Conservation (phyloP, 2,888 invertebrate genomes). For the Lathronympha strigana region DNA sequence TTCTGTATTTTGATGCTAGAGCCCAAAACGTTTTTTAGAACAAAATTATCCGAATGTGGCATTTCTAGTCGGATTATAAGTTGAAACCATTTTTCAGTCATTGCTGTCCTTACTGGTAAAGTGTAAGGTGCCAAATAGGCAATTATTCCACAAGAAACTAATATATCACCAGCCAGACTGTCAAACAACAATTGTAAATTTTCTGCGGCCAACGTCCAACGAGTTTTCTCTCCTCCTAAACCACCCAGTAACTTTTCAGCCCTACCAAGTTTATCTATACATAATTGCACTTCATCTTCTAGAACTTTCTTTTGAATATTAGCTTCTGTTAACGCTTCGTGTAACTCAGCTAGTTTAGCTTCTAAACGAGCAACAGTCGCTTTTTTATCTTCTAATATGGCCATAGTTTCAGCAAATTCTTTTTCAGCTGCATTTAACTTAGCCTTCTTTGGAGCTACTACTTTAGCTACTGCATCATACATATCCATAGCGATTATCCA, state of each 20-base stretch:
- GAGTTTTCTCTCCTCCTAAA: slow-evolving; percentile 93
- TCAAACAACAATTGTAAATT: slow-evolving; percentile 90
- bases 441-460: slow-evolving; percentile 93
- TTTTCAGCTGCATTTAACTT: slow-evolving; percentile 91
- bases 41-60: slow-evolving; percentile 90
- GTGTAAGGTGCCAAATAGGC: slow-evolving; percentile 96
- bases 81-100: slow-evolving; percentile 88
- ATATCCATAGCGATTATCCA: slow-evolving; percentile 96
- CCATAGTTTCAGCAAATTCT: slow-evolving; percentile 93
- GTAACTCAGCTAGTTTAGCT: slow-evolving; percentile 88
- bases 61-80: slow-evolving; percentile 87
- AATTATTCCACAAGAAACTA: slow-evolving; percentile 94
- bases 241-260: slow-evolving; percentile 95
- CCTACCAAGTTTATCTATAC: slow-evolving; percentile 92
- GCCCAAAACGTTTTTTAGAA: slow-evolving; percentile 90
- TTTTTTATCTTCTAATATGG: slow-evolving; percentile 92
- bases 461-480: slow-evolving; percentile 93
- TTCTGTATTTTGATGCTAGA: slow-evolving; percentile 94
- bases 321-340: slow-evolving; percentile 87
- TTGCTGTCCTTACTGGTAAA: slow-evolving; percentile 84
- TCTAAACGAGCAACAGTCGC: slow-evolving; percentile 90
- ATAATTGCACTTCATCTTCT: slow-evolving; percentile 90
- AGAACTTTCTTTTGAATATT: slow-evolving; percentile 87
- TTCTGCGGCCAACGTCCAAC: slow-evolving; percentile 92
- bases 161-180: slow-evolving; percentile 94